Percentiles rank a stretch among this genome's conserved stretches.
These are phyloP conservation scores for Tragelaphus imberbis DNA, from an alignment of 2,113 vertebrate genomes.

Conservation along the genomic window DNA sequence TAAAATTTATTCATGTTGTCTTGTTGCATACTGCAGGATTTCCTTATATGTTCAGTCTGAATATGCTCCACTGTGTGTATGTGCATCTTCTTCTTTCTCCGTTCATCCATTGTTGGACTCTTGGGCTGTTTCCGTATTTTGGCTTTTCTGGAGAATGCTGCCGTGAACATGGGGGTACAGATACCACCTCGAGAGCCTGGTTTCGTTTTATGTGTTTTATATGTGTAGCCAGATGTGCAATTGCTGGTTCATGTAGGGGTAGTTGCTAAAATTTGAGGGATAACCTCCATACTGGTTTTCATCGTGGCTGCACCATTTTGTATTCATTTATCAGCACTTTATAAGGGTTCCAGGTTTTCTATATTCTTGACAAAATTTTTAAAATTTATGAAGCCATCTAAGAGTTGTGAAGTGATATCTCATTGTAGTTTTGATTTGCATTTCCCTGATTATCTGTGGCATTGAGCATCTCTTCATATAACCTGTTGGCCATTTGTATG, in stretches of 20 bases:
- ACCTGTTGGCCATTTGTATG: neutral
- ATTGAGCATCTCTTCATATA: neutral
- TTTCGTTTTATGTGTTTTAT: neutral
- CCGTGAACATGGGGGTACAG: neutral
- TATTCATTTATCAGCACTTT: neutral
- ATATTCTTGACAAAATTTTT: neutral
- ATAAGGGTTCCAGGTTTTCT: neutral
- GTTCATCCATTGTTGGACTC: neutral
- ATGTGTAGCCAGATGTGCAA: neutral
- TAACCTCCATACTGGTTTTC: neutral
- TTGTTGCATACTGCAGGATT: neutral
- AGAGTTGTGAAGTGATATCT: neutral
- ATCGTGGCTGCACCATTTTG: neutral
- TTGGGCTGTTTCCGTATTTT: neutral
- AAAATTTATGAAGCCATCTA: neutral
- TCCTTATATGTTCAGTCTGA: neutral
- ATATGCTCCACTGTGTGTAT: neutral
- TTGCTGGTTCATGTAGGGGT: neutral
- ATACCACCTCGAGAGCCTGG: neutral
- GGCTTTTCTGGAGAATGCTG: neutral
- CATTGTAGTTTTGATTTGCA: neutral
- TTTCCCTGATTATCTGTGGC: neutral
- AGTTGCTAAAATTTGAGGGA: neutral
- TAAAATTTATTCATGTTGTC: neutral
- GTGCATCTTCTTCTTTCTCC: neutral